Base-by-base conservation (phyloP, 2,113 vertebrate species). In the Dasyprocta punctata region DNA sequence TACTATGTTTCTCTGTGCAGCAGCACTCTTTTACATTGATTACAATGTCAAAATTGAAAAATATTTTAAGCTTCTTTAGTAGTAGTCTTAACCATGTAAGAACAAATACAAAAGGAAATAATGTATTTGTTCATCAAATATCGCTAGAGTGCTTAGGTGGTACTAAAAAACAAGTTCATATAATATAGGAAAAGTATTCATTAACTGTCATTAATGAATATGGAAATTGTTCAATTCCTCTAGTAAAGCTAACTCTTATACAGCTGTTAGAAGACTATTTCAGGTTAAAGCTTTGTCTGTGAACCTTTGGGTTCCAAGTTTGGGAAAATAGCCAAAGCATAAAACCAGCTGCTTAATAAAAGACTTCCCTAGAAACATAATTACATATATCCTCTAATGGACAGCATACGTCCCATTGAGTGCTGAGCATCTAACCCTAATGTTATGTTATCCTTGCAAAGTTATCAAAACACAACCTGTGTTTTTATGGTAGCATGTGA, bases 261-360 rank as follows among this genome's bases (percentile, higher is more conserved):
- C 30, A 54, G 36, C 28, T 75, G 1, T 47, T 67, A 3, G 28
- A 88, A 90, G n/a, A 73, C 3, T 91, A 81, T 67, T 44, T 85
- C 88, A 91, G 69, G 41, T 61, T 89, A 88, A 88, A 33, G 12
- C 85, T 93, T 60, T 54, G 11, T 82, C 49, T 65, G 58, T 78
- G 38, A 65, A 91, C 78, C 63, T 86, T 91, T 8, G 60, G 38
- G 14, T 3, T 92, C 4, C 8, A 81, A 30, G 14, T 78, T 86
- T 92, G 78, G 14, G 52, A 44, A 86, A 91, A 36, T 28, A 63
- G 30, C 44, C 82, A 3, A 67, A 20, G 8, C 3, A 93, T 44
- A 63, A 56, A n/a, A 61, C 54, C 56, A 81, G 30, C 54, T 85
- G 10, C 78, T 96, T 60, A 87, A 88, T 67, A 87, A 88, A 96